These are phyloP conservation scores for Acanthosepion pharaonis DNA, from an alignment of 2,888 invertebrate genomes.

Conservation along the genomic window DNA sequence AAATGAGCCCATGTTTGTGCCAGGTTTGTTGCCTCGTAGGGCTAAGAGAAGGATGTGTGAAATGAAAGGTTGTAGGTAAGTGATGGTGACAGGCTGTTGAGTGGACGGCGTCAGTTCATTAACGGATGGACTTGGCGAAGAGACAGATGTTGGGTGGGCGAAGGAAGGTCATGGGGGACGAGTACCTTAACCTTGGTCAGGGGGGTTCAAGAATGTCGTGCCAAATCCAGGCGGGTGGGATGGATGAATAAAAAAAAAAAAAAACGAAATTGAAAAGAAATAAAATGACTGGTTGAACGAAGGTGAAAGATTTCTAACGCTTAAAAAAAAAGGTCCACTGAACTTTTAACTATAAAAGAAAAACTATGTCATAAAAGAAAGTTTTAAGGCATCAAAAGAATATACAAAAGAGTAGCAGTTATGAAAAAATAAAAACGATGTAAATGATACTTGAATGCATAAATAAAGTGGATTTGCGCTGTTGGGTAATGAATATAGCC, in stretches of 20 bases:
- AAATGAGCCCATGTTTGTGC: slow-evolving; percentile 22
- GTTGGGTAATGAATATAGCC: too few species aligned
- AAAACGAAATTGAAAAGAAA: background rate
- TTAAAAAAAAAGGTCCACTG: too few species aligned
- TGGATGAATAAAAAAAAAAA: background rate
- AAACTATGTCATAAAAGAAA: too few species aligned
- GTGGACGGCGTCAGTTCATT: slow-evolving; percentile 22
- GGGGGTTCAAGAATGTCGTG: background rate
- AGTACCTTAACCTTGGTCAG: background rate
- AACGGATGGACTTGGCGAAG: background rate
- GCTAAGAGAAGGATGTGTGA: background rate
- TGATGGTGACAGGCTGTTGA: slow-evolving; percentile 22
- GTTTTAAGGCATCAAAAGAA: too few species aligned
- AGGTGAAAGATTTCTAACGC: background rate
- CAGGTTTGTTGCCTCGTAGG: background rate
- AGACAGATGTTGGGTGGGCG: background rate
- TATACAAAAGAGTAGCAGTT: too few species aligned
- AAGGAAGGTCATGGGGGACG: background rate
- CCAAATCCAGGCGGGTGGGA: background rate
- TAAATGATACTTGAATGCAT: too few species aligned
- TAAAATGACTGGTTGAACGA: background rate
- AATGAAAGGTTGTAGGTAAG: background rate
- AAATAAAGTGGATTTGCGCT: too few species aligned
- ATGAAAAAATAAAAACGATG: too few species aligned
- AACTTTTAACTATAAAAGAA: too few species aligned